phyloP scores from a whole-genome alignment of 2,113 vertebrate genomes.

The Lethenteron reissneri region DNA sequence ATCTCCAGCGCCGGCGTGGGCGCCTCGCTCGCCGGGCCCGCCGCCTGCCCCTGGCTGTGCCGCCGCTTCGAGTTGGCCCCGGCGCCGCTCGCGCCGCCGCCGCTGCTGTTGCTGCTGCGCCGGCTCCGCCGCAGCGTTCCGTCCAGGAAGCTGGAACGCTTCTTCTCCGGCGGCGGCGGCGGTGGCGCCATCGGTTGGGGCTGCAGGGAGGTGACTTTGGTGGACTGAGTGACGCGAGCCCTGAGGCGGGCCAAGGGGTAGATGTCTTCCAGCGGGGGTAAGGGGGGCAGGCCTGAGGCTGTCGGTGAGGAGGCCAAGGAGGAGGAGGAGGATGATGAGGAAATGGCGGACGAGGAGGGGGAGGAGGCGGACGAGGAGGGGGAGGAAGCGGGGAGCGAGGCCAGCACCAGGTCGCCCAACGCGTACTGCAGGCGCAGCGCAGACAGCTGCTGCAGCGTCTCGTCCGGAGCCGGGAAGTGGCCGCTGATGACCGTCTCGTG shows the following conservation, averaged over 20 bases:
- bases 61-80: background rate
- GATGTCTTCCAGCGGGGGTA: constrained; percentile 33
- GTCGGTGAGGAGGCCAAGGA: no score
- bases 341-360: constrained; percentile 19
- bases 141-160: constrained; percentile 75
- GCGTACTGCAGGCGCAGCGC: constrained; percentile 73
- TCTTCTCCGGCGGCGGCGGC: constrained; percentile 33
- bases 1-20: constrained; percentile 62
- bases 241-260: constrained; percentile 55
- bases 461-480: constrained; percentile 74
- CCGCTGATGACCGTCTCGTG: constrained; percentile 75
- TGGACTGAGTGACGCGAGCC: constrained; percentile 58
- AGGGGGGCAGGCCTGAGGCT: no score
- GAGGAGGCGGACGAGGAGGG: constrained; percentile 16
- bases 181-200: constrained; percentile 20
- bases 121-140: constrained; percentile 73
- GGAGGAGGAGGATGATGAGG: no score
- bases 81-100: constrained; percentile 1
- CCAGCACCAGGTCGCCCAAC: constrained; percentile 32
- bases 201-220: constrained; percentile 19
- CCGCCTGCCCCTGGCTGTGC: background rate
- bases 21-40: constrained; percentile 37
- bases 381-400: background rate
- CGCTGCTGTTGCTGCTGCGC: constrained; percentile 34
- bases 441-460: constrained; percentile 72